Evolutionary conservation across 2,113 vertebrate species (phyloP), one percentile per base, ranked within the genome.

Genomic region (Toxotes chatareus): DNA sequence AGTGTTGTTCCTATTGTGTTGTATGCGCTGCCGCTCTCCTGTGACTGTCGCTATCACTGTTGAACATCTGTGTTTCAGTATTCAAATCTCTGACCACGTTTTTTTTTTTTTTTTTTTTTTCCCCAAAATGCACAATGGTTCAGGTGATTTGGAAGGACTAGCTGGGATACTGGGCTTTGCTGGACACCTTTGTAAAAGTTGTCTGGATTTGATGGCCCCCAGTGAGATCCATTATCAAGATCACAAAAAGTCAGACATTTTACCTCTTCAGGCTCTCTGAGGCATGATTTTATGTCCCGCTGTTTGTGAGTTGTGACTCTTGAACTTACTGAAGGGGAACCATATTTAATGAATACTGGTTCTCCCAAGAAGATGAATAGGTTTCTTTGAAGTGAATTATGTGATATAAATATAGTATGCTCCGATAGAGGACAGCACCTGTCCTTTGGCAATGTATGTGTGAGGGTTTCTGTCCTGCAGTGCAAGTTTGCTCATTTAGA

Each of bases 261-360:
- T 80, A 62, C 80, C 65, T 82, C 66, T 61, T 56, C 21, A 27
- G 80, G 76, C 71, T 89, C 68, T 86, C 42, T 66, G 67, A 75
- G 61, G 81, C 56, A 32, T 77, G 79, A 34, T 81, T 87, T 86
- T 89, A 80, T 80, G 57, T 66, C 86, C 62, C 10, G 21, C 82
- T 79, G 55, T 89, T 86, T 84, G 68, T 76, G 53, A 82, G 85
- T 84, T 87, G 84, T 66, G 74, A 87, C 80, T 89, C 57, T 56
- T 82, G 67, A 74, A 82, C 64, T 60, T 75, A 85, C 71, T 72
- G 68, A 76, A 82, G 82, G 55, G 79, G 72, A 85, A 78, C 70
- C 59, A 46, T 75, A 76, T 85, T 85, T 83, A 88, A 89, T 86
- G 79, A 86, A 81, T 56, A 73, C 61, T 19, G 55, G 34, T 68